These are phyloP conservation scores for Cervus canadensis DNA, from an alignment of 2,113 vertebrate genomes.

Conservation along the genomic window DNA sequence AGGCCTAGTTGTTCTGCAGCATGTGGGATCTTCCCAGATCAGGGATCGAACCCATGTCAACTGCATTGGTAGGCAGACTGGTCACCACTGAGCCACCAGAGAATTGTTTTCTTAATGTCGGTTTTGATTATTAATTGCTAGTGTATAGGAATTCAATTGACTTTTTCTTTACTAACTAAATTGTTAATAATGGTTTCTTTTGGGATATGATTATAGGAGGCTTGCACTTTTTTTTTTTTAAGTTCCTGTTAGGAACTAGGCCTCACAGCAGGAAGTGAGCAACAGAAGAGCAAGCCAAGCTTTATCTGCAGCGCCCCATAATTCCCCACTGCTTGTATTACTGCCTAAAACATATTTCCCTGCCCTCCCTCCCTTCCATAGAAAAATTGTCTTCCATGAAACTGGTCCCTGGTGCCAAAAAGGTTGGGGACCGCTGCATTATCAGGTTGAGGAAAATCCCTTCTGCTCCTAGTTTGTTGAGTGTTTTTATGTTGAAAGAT, in stretches of 20 bases:
- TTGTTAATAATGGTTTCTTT: not conserved
- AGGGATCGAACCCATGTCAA: not conserved
- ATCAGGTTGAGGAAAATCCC: not conserved
- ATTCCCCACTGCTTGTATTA: not conserved
- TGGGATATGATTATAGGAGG: not conserved
- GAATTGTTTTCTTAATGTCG: not conserved
- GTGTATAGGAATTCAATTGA: not conserved
- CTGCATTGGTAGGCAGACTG: not conserved
- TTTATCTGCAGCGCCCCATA: not conserved
- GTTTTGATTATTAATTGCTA: constrained; percentile 21
- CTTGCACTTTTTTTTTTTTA: not conserved
- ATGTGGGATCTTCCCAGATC: not conserved
- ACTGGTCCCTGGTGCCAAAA: not conserved
- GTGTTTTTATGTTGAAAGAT: not conserved
- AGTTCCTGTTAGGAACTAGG: not conserved
- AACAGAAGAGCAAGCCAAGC: not conserved
- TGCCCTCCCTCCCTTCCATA: not conserved
- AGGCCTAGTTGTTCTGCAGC: not conserved
- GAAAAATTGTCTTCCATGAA: not conserved
- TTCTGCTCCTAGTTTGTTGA: not conserved
- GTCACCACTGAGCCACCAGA: not conserved
- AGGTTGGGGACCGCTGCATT: not conserved
- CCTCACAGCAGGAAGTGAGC: not conserved
- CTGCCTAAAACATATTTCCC: not conserved
- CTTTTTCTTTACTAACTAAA: not conserved